These are phyloP conservation scores for Egretta garzetta DNA, from an alignment of 2,113 vertebrate genomes.

Conservation along the genomic window DNA sequence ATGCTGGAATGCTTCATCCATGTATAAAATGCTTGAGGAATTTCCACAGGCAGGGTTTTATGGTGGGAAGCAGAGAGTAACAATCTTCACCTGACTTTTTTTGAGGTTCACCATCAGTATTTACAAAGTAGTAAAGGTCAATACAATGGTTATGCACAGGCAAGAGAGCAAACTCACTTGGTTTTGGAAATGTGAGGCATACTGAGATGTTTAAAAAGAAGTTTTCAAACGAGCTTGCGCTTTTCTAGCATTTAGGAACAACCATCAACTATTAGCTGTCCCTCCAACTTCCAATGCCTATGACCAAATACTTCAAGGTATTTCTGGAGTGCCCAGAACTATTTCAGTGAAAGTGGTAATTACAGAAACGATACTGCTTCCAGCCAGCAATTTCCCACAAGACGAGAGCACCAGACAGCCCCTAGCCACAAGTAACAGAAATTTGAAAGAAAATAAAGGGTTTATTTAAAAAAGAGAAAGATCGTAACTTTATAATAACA, in stretches of 20 bases:
- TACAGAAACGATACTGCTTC: slow-evolving; percentile 38
- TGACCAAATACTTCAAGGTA: slow-evolving; percentile 61
- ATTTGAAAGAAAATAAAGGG: slow-evolving; percentile 61
- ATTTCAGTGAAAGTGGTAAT: slow-evolving; percentile 53
- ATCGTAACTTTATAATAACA: slow-evolving; percentile 45
- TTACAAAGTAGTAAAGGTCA: background rate
- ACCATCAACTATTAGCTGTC: slow-evolving; percentile 17
- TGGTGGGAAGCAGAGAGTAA: background rate
- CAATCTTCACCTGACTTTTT: background rate
- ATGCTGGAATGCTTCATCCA: background rate
- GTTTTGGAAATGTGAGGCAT: background rate
- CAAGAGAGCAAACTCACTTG: background rate
- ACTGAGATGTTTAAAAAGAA: background rate
- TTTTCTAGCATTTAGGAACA: background rate
- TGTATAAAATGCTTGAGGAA: background rate
- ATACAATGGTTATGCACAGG: background rate
- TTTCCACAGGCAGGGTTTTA: accelerated
- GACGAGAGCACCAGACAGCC: slow-evolving; percentile 62
- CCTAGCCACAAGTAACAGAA: slow-evolving; percentile 57
- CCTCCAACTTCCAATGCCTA: slow-evolving; percentile 7
- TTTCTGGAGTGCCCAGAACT: slow-evolving; percentile 59
- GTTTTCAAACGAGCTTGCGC: background rate
- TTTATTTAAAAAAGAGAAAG: slow-evolving; percentile 35
- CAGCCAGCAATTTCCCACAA: slow-evolving; percentile 60
- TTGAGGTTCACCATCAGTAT: background rate